A percentile compares a stretch with the other conserved stretches of the same genome.
These are phyloP conservation scores for Semnornis frantzii DNA, from an alignment of 2,113 vertebrate species.

Conservation along the genomic window DNA sequence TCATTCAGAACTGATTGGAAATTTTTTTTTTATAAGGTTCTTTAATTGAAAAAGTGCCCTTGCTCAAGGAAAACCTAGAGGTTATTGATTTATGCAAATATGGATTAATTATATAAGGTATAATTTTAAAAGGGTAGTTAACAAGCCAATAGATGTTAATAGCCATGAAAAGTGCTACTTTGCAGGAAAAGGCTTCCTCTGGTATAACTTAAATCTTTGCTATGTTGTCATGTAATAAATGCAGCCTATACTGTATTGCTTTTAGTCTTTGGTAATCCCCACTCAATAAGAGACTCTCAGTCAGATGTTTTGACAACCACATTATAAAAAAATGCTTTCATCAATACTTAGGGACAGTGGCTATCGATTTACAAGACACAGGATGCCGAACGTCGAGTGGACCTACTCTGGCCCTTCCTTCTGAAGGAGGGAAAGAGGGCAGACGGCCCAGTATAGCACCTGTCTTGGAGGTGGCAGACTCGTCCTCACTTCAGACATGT, in stretches of 20 bases:
- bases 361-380: slow-evolving; percentile 84
- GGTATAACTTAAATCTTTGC: background rate
- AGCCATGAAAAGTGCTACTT: background rate
- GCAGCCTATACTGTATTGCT: fast-evolving
- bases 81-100: background rate
- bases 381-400: slow-evolving; percentile 71
- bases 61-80: background rate
- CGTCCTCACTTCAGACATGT: slow-evolving; percentile 76
- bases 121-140: background rate
- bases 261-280: background rate
- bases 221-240: background rate
- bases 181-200: background rate
- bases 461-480: slow-evolving; percentile 82
- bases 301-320: background rate
- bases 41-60: background rate
- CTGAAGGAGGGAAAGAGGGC: slow-evolving; percentile 67
- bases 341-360: slow-evolving; percentile 75
- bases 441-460: slow-evolving; percentile 82
- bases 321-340: background rate
- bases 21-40: background rate
- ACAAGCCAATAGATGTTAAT: background rate
- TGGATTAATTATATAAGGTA: background rate
- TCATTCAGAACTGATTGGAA: background rate
- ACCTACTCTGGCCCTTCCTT: slow-evolving; percentile 75
- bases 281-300: fast-evolving